A percentile compares a stretch with the other conserved stretches of the same genome.
These are phyloP conservation scores for Tetraneura akinire DNA, from an alignment of 1,140 invertebrate genomes.

Conservation along the genomic window DNA sequence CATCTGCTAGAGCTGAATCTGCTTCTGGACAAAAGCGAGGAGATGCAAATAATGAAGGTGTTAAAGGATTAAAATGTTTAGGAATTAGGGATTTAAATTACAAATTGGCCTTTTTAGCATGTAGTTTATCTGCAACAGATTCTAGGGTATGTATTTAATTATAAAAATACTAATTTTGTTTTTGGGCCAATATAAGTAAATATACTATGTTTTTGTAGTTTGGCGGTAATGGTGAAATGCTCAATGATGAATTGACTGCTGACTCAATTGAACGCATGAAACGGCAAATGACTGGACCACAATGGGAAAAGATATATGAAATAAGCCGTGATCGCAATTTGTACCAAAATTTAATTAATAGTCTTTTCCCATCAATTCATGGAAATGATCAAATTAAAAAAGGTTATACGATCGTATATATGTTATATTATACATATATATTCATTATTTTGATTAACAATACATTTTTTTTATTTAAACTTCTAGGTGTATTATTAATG, in stretches of 20 bases:
- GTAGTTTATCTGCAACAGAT: conserved; percentile 84
- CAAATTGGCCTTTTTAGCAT: conserved; percentile 91
- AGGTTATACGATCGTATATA: conserved; percentile 60
- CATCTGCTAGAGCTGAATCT: conserved; percentile 81
- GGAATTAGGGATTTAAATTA: conserved; percentile 96
- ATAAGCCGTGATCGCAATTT: conserved; percentile 95
- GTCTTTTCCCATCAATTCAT: conserved; percentile 95
- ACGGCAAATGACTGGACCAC: conserved; percentile 90
- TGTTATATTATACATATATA: conserved; percentile 12
- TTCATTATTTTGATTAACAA: neutral
- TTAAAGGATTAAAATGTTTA: conserved; percentile 87
- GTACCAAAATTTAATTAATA: conserved; percentile 87
- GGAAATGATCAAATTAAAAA: conserved; percentile 98
- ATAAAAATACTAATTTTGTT: neutral
- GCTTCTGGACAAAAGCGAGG: conserved; percentile 71
- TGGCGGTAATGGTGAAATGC: conserved; percentile 78
- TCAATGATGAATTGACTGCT: conserved; percentile 77
- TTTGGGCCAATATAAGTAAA: neutral
- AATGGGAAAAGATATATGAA: conserved; percentile 95
- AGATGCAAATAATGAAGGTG: conserved; percentile 81
- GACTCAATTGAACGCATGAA: conserved; percentile 64
- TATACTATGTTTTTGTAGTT: conserved; percentile 62
- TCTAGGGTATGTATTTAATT: conserved; percentile 65
- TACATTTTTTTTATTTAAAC: neutral
- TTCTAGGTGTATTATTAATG: conserved; percentile 82